Base-by-base conservation (phyloP, 1,140 invertebrate species). In the Nasonia giraulti region DNA sequence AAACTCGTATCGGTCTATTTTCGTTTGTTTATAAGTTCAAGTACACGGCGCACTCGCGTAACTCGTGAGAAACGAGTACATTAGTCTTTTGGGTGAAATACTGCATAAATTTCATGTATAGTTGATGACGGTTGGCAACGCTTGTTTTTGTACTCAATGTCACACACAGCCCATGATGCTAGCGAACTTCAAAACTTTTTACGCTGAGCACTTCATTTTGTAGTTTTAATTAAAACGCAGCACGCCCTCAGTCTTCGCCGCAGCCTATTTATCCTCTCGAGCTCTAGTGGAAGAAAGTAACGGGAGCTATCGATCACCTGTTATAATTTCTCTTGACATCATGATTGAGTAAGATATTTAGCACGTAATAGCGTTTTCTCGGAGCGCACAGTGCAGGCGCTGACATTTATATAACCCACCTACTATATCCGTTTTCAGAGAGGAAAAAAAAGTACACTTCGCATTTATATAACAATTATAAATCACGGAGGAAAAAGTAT, bases 271-370 rank as follows among this genome's bases (percentile, higher is more conserved):
- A 73, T 73, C 69, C 31, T 73, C 23, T 75, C 31, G 17, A 75
- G 73, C 75, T 4, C 33, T 20, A 17, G 4, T 37, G 33, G 75
- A 47, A 37, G 75, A 77, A 77, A 77, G 75, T 23, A 47, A 77
- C 12, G 4, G 17, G 27, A 23, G 77, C 68, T 40, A 68, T 79
- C 62, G 77, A 79, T 79, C 55, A 55, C 50, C 77, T 79, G 77
- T 37, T 79, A 69, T 27, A 74, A 55, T 82, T 55, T 82, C 69
- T 5, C 69, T 74, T 81, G 80, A 82, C 80, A 74, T 74, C 69
- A 82, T 74, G 27, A 82, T 82, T 82, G n/a, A 82, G 80, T 82
- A 82, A 82, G 80, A 73, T 33, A 27, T 74, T 74, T 44, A 44
- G n/a, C 17, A 71, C 62, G 66, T 71, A 80, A 80, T 71, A 62